These are phyloP conservation scores for Neotoma lepida DNA, from an alignment of 2,113 vertebrate species.

Conservation along the genomic window DNA sequence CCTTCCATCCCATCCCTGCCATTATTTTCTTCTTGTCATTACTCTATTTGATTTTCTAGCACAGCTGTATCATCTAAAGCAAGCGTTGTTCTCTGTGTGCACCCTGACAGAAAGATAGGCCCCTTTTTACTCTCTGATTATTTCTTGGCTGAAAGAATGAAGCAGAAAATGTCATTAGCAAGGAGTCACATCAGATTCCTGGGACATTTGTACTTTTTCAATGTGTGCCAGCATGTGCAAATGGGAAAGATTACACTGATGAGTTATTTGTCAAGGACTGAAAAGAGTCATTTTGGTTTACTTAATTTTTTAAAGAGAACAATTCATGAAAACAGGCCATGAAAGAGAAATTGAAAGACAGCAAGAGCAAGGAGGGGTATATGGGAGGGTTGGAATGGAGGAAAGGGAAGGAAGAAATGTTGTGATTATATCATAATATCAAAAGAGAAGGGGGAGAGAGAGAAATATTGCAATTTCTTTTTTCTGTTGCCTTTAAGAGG, in stretches of 20 bases:
- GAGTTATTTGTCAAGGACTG: slow-evolving; percentile 54
- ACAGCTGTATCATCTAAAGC: slow-evolving; percentile 54
- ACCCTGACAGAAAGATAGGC: slow-evolving; percentile 55
- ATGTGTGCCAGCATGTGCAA: slow-evolving; percentile 39
- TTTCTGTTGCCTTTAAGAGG: slow-evolving; percentile 19
- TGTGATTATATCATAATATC: background rate
- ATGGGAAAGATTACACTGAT: slow-evolving; percentile 50
- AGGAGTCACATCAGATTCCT: slow-evolving; percentile 67
- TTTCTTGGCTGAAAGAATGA: slow-evolving; percentile 67
- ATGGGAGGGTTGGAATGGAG: background rate
- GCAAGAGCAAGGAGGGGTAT: background rate
- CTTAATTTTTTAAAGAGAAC: slow-evolving; percentile 23
- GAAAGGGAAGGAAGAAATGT: background rate
- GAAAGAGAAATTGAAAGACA: background rate
- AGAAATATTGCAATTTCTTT: background rate
- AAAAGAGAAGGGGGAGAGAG: background rate
- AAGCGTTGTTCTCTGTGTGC: slow-evolving; percentile 32
- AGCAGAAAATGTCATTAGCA: slow-evolving; percentile 71
- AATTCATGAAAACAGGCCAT: background rate
- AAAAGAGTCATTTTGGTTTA: slow-evolving; percentile 3
- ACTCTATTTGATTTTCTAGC: slow-evolving; percentile 41
- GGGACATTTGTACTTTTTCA: slow-evolving; percentile 61
- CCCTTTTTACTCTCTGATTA: slow-evolving; percentile 49
- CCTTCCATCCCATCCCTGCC: slow-evolving; percentile 33
- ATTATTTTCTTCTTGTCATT: slow-evolving; percentile 57